Evolutionary conservation across 2,797 vertebrate genomes (phyloP), one percentile per base, ranked within the genome.

Genomic region (Hippoglossus hippoglossus): DNA sequence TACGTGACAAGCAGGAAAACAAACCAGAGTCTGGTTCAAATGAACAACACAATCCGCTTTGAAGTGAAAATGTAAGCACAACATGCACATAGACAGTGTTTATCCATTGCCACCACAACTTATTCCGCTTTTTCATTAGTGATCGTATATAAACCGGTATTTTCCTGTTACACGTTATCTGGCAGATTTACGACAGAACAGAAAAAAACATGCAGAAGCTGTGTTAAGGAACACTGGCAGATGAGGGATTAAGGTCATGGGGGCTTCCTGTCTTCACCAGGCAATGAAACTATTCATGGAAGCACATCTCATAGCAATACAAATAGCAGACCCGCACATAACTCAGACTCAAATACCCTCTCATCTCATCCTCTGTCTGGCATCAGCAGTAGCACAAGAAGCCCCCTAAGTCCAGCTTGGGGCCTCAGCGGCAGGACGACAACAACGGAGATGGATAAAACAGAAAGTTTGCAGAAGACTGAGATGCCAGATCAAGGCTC

Each of bases 281-380:
- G 71, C 69, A 58, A 73, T 57, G 51, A 81, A 46, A 84, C 89
- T 93, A 91, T 91, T 90, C 90, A 65, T 69, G 12, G 90, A 88
- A 83, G 73, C 76, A 60, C 80, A 77, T 80, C 85, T 90, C 86
- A 91, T 76, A 10, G 56, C 61, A 70, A 67, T 93, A 93, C 90
- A 92, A 92, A 94, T 92, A 94, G 90, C 83, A 73, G 60, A 67
- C n/a, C 1, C 66, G 67, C 78, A 80, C 88, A 91, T 90, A 91
- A 85, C 88, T 91, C 59, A 74, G 72, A 87, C 85, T 88, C 63
- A 89, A 77, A 91, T 86, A 87, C 79, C 79, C 73, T 58, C 63
- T 71, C 65, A 36, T 41, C 77, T 85, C 77, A 72, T 78, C 63
- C 64, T 67, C 81, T 81, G 75, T 89, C 77, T 83, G 71, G 75